A percentile compares a stretch with the other conserved stretches of the same genome.
These are phyloP conservation scores for Gymnosoma rotundatum DNA, from an alignment of 2,888 invertebrate species.

Conservation along the genomic window DNA sequence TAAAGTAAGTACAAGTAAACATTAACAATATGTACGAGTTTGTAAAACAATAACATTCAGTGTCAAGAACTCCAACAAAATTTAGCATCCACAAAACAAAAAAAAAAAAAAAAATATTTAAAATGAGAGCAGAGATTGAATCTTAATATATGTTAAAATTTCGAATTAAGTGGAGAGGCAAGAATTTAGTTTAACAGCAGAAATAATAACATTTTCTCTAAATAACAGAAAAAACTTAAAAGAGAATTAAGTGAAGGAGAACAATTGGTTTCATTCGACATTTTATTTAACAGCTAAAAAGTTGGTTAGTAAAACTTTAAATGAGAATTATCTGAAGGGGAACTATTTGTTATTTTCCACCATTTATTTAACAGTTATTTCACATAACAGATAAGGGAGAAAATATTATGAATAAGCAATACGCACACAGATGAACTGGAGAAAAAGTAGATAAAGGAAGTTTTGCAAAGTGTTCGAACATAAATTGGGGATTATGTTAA, in stretches of 20 bases:
- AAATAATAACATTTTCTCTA: too few relatives aligned
- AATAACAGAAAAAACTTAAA: background rate
- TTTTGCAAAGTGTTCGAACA: too few relatives aligned
- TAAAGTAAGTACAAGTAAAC: slow-evolving; percentile 28
- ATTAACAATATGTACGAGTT: background rate
- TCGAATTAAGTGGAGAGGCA: background rate
- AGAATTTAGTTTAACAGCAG: too few relatives aligned
- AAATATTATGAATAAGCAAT: too few relatives aligned
- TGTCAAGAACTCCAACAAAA: slow-evolving; percentile 23
- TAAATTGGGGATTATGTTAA: too few relatives aligned
- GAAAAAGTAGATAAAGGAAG: too few relatives aligned
- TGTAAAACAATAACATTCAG: slow-evolving; percentile 26
- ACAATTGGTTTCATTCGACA: background rate
- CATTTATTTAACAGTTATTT: background rate
- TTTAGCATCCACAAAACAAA: slow-evolving; percentile 42
- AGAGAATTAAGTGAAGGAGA: background rate
- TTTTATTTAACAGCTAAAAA: background rate
- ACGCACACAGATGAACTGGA: too few relatives aligned
- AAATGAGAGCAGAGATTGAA: background rate
- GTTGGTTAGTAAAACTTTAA: background rate
- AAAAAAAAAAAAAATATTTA: background rate
- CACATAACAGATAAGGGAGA: too few relatives aligned
- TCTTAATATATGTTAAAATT: background rate
- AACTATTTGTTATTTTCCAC: background rate
- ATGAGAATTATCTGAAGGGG: background rate